A percentile compares a stretch with the other conserved stretches of the same genome.
phyloP scores from a whole-genome alignment of 2,113 vertebrate species.

The Todiramphus saurophagus region DNA sequence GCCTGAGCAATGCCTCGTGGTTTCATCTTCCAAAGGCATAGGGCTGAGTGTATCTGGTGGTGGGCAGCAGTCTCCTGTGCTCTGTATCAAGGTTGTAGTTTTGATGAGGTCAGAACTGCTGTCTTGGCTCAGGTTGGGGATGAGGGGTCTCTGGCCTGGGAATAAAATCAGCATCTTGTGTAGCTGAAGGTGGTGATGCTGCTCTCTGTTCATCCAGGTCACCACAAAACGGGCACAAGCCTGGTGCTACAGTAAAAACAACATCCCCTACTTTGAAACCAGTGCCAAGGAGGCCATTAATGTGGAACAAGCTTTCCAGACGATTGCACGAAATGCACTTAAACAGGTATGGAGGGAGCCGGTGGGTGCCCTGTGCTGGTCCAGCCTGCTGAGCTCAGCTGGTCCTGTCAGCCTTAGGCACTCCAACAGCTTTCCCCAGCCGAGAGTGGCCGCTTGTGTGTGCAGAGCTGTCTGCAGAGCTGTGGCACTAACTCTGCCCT shows the following conservation, averaged over 20 bases:
- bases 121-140: neutral
- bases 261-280: constrained; percentile 99
- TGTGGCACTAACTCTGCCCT: neutral
- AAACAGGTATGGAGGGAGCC: constrained; percentile 84
- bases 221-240: constrained; percentile 96
- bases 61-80: neutral
- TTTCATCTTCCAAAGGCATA: neutral
- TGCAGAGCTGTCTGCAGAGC: neutral
- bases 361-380: neutral
- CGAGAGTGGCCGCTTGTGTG: neutral
- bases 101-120: neutral
- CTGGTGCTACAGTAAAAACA: constrained; percentile 99
- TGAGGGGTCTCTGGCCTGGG: neutral
- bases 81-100: neutral
- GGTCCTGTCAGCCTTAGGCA: neutral
- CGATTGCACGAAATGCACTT: constrained; percentile 97
- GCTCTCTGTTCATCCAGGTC: constrained; percentile 79
- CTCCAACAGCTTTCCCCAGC: neutral
- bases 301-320: constrained; percentile 99
- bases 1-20: neutral
- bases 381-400: neutral
- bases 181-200: neutral
- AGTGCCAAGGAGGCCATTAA: constrained; percentile 99
- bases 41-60: neutral
- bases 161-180: neutral